phyloP scores from a whole-genome alignment of 1,140 invertebrate species.

The Meloidogyne hapla region DNA sequence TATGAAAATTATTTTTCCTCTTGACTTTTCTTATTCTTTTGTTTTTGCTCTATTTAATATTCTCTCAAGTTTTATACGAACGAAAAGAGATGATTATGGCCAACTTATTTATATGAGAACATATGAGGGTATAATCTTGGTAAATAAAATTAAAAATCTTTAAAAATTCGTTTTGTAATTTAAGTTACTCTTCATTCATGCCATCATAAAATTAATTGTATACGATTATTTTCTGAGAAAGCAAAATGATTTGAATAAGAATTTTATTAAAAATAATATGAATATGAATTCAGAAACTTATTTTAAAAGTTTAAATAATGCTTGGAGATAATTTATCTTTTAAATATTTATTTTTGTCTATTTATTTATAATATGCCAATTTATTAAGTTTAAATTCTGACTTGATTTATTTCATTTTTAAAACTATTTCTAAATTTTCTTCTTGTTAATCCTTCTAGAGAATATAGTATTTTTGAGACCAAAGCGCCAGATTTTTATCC shows the following conservation, averaged over 20 bases:
- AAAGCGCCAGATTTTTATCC: no score
- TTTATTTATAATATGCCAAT: no score
- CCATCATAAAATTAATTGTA: conserved; percentile 19
- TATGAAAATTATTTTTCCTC: conserved; percentile 21
- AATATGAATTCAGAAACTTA: background rate
- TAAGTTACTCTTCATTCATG: conserved; percentile 18
- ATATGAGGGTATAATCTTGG: conserved; percentile 20
- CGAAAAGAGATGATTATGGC: conserved; percentile 1
- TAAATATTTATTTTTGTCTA: background rate
- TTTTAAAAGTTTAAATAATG: background rate
- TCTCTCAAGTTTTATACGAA: conserved; percentile 19
- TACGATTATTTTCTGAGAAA: conserved; percentile 22
- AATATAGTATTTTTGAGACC: no score
- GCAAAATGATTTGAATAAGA: conserved; percentile 1
- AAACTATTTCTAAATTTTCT: no score
- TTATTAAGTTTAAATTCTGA: no score
- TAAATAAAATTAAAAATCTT: background rate
- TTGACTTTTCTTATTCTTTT: conserved; percentile 26
- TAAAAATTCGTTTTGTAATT: background rate
- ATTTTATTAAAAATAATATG: background rate
- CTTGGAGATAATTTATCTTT: background rate
- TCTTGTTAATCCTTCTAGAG: no score
- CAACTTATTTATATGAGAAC: conserved; percentile 18
- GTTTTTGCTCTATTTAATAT: conserved; percentile 19
- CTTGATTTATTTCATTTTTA: no score